Evolutionary conservation across 2,888 invertebrate genomes (phyloP).

Genomic region (Eueremaeus valkanovi): DNA sequence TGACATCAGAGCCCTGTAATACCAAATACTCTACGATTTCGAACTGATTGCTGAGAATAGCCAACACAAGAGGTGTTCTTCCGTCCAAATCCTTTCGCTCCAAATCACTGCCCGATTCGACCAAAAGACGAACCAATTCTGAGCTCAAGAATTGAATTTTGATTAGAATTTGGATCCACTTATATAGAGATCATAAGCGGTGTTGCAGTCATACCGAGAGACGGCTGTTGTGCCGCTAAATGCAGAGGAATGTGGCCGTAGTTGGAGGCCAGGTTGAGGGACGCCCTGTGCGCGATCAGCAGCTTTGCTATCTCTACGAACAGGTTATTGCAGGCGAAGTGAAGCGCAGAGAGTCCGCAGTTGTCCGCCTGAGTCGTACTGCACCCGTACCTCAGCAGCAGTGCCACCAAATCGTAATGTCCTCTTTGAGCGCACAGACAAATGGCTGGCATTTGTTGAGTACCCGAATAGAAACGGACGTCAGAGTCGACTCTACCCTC

Average conservation of each 20-base stretch:
- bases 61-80: conserved; percentile 47
- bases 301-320: conserved; percentile 44
- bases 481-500: conserved; percentile 48
- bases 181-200: not conserved
- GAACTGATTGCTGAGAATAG: conserved; percentile 45
- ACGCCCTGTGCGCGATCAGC: conserved; percentile 46
- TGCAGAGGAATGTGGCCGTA: conserved; percentile 47
- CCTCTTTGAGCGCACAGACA: conserved; percentile 48
- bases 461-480: conserved; percentile 46
- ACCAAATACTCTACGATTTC: conserved; percentile 46
- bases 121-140: conserved; percentile 42
- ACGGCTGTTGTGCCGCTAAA: conserved; percentile 41
- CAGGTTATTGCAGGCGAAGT: conserved; percentile 46
- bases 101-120: conserved; percentile 47
- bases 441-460: conserved; percentile 46
- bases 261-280: conserved; percentile 45
- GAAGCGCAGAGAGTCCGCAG: conserved; percentile 46
- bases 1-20: conserved; percentile 46
- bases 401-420: conserved; percentile 45
- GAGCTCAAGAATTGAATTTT: conserved; percentile 5
- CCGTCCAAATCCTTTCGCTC: conserved; percentile 45
- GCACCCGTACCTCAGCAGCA: conserved; percentile 47
- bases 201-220: conserved; percentile 41
- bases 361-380: conserved; percentile 48
- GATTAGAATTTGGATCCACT: not conserved